Evolutionary conservation across 2,888 invertebrate genomes (phyloP), one percentile per base, ranked within the genome.

Genomic region (Microctonus brassicae): DNA sequence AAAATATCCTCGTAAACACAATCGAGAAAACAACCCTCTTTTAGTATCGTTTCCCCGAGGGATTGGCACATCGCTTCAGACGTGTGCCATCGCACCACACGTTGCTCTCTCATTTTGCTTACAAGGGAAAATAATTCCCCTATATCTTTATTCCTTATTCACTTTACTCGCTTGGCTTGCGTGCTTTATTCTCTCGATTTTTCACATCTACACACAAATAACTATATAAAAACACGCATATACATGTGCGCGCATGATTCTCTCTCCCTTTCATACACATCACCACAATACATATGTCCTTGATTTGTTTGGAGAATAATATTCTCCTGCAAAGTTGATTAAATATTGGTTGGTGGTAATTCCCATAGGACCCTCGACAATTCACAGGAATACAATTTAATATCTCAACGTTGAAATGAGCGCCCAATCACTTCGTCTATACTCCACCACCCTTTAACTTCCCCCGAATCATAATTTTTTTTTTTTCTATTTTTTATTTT

Each of bases 241-340:
- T 42, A 13, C 52, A 47, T 33, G 22, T 60, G 20, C 72, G 70
- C 63, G 65, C 29, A 29, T 29, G 7, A 29, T 64, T 57, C 73
- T 76, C 74, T 74, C 72, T 72, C 69, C 73, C 71, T 65, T 78
- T 52, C 22, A 29, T 34, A 47, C 80, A 80, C 75, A 68, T 55
- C 76, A 70, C 77, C 78, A 77, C 74, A 75, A 77, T 82, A 82
- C 86, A 85, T 85, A 85, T 84, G 86, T 86, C 85, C 84, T 83
- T 85, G 85, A 86, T 86, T 86, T 86, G 84, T 84, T 83, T 78
- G 75, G 83, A 84, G 84, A 86, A 85, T 85, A 84, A 84, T 83
- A 82, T 82, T 84, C 84, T 81, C 78, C 81, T 80, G 81, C 78
- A 82, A 84, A 84, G 85, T 86, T 86, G 86, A 86, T 86, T 86